Evolutionary conservation across 2,888 invertebrate species (phyloP), one percentile per base, ranked within the genome.

Genomic region (Epinotia demarniana): DNA sequence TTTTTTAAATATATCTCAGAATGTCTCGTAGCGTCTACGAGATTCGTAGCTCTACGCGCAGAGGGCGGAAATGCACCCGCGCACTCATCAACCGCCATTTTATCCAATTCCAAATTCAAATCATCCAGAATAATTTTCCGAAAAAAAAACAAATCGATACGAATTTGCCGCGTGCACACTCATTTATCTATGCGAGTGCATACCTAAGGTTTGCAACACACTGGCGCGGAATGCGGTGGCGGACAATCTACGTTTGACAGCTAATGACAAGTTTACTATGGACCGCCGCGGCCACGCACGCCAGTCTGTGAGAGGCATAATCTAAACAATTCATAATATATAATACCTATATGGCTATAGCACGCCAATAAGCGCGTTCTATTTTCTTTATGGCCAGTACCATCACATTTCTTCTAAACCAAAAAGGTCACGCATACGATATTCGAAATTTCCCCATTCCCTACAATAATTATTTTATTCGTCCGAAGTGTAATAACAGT

Each of bases 21-120:
- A n/a, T n/a, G 53, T n/a, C 49, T 75, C 87, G 87, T 88, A 87
- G 88, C 86, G 79, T 91, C 92, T 92, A 91, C 92, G 90, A 87
- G 82, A 83, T 84, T 87, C 90, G 91, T 92, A 92, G 90, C 88
- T 87, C 89, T 88, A 80, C 83, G 80, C 78, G 33, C 18, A 49
- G 77, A 79, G 79, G 84, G 83, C 86, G 85, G 83, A 86, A 86
- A 81, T 80, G 81, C 81, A 80, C 81, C 78, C 79, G 75, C 76
- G 76, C 78, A 68, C 23, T 69, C 67, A 63, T 58, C 61, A 70
- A 75, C 61, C 63, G 64, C 66, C 69, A 63, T 75, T 73, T 77
- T 61, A 66, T 27, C 67, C 61, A 64, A 66, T 75, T 66, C 64
- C 58, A 64, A 64, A 70, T 60, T 70, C 70, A 66, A 75, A 75